Evolutionary conservation across 2,888 invertebrate genomes (phyloP).

Genomic region (Aelia acuminata): DNA sequence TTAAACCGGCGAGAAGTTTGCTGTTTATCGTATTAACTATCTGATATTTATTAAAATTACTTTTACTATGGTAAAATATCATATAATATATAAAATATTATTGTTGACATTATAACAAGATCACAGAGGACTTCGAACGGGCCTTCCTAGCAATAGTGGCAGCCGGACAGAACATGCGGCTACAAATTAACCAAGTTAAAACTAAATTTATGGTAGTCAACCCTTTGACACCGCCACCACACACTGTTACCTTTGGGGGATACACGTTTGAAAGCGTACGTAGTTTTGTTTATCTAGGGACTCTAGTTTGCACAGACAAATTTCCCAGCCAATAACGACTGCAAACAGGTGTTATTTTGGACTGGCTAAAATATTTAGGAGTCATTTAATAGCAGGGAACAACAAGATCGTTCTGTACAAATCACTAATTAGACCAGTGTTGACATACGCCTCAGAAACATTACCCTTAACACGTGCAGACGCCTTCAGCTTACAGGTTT

Average conservation of each 20-base stretch:
- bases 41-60: too few species aligned
- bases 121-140: background rate
- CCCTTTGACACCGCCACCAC: background rate
- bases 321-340: background rate
- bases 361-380: background rate
- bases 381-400: fast-evolving
- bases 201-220: background rate
- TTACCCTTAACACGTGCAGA: background rate
- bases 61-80: too few species aligned
- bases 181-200: background rate
- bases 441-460: background rate
- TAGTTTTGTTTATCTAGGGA: background rate
- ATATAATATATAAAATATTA: too few species aligned
- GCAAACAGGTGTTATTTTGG: background rate
- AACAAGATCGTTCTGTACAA: background rate
- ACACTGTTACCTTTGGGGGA: background rate
- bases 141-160: background rate
- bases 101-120: too few species aligned
- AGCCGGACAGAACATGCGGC: background rate
- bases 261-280: background rate
- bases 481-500: background rate
- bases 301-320: background rate
- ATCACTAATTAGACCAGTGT: background rate
- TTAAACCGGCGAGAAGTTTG: too few species aligned
- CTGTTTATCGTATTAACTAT: too few species aligned